Percentiles rank a stretch among this genome's conserved stretches.
These are phyloP conservation scores for Blomia tropicalis DNA, from an alignment of 2,888 invertebrate genomes.

Conservation along the genomic window DNA sequence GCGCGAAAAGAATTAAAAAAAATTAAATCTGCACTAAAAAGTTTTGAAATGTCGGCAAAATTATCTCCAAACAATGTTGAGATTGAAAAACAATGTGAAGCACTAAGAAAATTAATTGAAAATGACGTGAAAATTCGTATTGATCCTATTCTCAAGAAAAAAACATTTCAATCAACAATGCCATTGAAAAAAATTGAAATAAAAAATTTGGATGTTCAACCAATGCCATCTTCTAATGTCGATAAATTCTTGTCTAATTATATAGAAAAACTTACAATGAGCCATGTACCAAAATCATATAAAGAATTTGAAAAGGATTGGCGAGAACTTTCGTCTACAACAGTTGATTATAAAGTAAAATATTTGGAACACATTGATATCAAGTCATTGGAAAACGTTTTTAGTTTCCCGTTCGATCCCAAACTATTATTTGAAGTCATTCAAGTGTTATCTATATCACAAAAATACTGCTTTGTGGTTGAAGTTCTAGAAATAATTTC, in stretches of 20 bases:
- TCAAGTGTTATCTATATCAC: background rate
- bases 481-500: constrained; percentile 2
- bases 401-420: constrained; percentile 18
- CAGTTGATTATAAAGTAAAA: background rate
- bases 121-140: constrained; percentile 4
- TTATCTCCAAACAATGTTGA: constrained; percentile 35
- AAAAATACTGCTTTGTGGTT: background rate
- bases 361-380: constrained; percentile 18
- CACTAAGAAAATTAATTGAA: background rate
- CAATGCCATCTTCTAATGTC: background rate
- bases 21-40: constrained; percentile 32
- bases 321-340: constrained; percentile 15
- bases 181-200: background rate
- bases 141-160: constrained; percentile 4
- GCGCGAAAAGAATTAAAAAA: constrained; percentile 33
- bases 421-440: constrained; percentile 20
- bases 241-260: background rate
- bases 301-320: constrained; percentile 23
- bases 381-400: constrained; percentile 14
- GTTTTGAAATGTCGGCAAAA: constrained; percentile 33
- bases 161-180: constrained; percentile 7
- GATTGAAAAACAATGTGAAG: constrained; percentile 33
- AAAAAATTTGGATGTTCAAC: background rate
- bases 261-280: background rate
- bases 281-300: constrained; percentile 9